These are phyloP conservation scores for Callitettix versicolor DNA, from an alignment of 1,140 invertebrate species.

Conservation along the genomic window DNA sequence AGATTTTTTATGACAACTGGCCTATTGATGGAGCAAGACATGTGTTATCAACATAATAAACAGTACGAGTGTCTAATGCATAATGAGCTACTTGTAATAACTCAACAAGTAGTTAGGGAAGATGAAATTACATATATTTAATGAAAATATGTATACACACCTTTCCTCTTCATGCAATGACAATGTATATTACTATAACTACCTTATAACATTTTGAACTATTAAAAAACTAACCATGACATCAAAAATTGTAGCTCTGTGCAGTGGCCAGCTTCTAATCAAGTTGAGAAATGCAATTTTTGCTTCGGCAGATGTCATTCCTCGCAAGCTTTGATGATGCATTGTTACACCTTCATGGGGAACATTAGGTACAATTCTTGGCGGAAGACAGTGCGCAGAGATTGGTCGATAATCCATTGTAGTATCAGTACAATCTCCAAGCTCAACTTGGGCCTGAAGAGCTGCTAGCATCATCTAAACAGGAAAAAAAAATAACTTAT, in stretches of 20 bases:
- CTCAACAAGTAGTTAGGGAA: too few relatives aligned
- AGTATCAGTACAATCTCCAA: constrained; percentile 64
- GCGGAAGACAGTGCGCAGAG: constrained; percentile 69
- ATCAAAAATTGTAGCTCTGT: constrained; percentile 87
- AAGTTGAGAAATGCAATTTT: constrained; percentile 90
- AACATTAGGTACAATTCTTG: constrained; percentile 61
- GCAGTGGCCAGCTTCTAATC: constrained; percentile 85
- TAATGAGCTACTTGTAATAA: too few relatives aligned
- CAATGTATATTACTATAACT: too few relatives aligned
- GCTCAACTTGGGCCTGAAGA: constrained; percentile 83
- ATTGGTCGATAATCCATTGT: constrained; percentile 62
- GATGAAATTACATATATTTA: too few relatives aligned
- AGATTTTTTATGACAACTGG: too few relatives aligned
- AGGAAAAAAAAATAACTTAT: too few relatives aligned
- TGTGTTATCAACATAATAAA: too few relatives aligned
- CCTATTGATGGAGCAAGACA: too few relatives aligned
- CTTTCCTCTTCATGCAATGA: too few relatives aligned
- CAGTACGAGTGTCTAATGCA: too few relatives aligned
- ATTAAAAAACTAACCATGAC: constrained; percentile 70
- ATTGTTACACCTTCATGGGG: constrained; percentile 68
- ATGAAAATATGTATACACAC: too few relatives aligned
- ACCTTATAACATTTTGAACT: too few relatives aligned
- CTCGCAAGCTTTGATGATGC: constrained; percentile 76
- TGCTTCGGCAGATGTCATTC: constrained; percentile 73
- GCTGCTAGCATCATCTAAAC: constrained; percentile 84